Base-by-base conservation (phyloP, 2,888 invertebrate genomes). In the Endotricha flammealis region DNA sequence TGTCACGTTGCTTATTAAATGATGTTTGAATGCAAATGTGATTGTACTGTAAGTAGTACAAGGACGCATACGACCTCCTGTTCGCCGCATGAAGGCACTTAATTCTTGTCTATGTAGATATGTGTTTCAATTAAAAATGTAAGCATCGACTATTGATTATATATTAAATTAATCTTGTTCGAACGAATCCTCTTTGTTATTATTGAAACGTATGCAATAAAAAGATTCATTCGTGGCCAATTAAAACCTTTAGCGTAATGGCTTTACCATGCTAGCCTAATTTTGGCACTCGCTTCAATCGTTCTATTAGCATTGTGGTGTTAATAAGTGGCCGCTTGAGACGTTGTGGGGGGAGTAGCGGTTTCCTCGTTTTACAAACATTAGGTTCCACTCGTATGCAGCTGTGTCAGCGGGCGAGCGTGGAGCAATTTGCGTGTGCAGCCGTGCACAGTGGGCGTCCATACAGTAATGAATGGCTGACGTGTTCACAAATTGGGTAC, bases 371-470 rank as follows among this genome's bases (percentile, higher is more conserved):
- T 69, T 65, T 60, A 63, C 57, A 64, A 73, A 72, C 63, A 64
- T 52, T 59, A 53, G 53, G 50, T 51, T 57, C 46, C 48, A 48
- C 53, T 55, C 47, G 41, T 46, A 56, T 61, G 66, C 69, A 74
- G 77, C 68, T 72, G 71, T 73, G 69, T 74, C 77, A 74, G 73
- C 74, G 66, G 68, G 68, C 57, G 64, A 67, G 64, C 65, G 57
- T 57, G 45, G 64, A 65, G 69, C 74, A 79, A 81, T 79, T 82
- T 79, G 79, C 74, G 73, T 76, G 77, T 75, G 78, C 77, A 76
- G 59, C 71, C 58, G 74, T 68, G 77, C 81, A 72, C 78, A 74
- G 76, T 78, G 66, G 78, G 76, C 72, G 80, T 70, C 68, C 77
- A 57, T 50, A 59, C 57, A 65, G 25, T 74, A 75, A 77, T 79